Evolutionary conservation across 1,140 invertebrate species (phyloP), one percentile per base, ranked within the genome.

Genomic region (Ceratosolen fusciceps): DNA sequence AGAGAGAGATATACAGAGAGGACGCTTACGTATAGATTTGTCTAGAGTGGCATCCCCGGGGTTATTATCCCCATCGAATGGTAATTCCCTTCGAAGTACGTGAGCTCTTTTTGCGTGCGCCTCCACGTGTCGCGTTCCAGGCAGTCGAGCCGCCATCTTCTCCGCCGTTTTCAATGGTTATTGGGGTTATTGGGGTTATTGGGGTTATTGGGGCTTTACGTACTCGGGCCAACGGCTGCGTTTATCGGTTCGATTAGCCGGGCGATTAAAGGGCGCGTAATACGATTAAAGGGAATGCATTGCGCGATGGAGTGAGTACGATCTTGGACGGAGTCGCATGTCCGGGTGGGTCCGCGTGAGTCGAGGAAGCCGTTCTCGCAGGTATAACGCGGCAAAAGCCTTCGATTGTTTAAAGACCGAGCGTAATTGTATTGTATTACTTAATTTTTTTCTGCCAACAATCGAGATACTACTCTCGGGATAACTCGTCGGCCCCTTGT

Each of bases 31-130:
- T 56, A 73, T 49, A 70, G 21, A 49, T 73, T 73, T 79, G n/a
- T n/a, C n/a, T 70, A 79, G 26, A 19, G 43, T 31, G 70, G 60
- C 58, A 73, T 79, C 77, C 54, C n/a, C n/a, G n/a, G n/a, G n/a
- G n/a, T n/a, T n/a, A 31, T 67, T 79, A 73, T 79, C 77, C 62
- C 58, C 47, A 29, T 65, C 47, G 54, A 77, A 60, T 60, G 19
- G 37, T 34, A 34, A 26, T 49, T 34, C 56, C 29, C 43, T 60
- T 60, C n/a, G n/a, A n/a, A n/a, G n/a, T n/a, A n/a, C n/a, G n/a
- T n/a, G n/a, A n/a, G 54, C 60, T 43, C 12, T 43, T n/a, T 19
- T 39, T 60, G 7, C 5, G 34, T 78, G 26, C 24, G 7, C 14
- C 39, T 76, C 67, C 56, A 24, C 49, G 29, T 73, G 43, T 79